These are phyloP conservation scores for Anas capensis DNA, from an alignment of 2,797 vertebrate species.

Conservation along the genomic window DNA sequence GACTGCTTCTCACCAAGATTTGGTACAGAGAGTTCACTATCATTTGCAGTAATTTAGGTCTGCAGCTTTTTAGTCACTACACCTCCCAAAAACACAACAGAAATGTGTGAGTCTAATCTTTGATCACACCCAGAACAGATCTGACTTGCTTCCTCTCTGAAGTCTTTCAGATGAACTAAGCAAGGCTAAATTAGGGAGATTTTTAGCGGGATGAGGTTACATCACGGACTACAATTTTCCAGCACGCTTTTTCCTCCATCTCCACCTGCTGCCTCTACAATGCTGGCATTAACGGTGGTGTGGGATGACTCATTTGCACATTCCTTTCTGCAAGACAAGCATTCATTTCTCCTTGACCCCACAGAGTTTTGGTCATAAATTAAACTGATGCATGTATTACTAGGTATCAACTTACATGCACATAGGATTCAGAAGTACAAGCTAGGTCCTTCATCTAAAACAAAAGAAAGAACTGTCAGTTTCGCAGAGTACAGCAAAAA, in stretches of 20 bases:
- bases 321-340: constrained; percentile 38
- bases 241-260: constrained; percentile 39
- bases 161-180: neutral
- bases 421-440: constrained; percentile 41
- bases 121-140: constrained; percentile 1
- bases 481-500: neutral
- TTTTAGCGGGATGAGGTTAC: neutral
- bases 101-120: neutral
- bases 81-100: neutral
- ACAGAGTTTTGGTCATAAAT: neutral
- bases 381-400: neutral
- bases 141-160: neutral
- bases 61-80: neutral
- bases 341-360: neutral
- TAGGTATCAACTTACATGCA: constrained; percentile 18
- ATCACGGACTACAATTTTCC: constrained; percentile 7
- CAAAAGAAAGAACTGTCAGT: neutral
- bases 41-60: neutral
- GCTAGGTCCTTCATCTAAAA: constrained; percentile 53
- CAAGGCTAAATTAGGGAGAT: neutral
- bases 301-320: constrained; percentile 26
- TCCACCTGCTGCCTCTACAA: constrained; percentile 51
- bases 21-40: neutral
- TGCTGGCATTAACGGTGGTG: neutral
- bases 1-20: neutral